Conservation (phyloP, 2,113 vertebrate species). For the Chascanopsetta lugubris region DNA sequence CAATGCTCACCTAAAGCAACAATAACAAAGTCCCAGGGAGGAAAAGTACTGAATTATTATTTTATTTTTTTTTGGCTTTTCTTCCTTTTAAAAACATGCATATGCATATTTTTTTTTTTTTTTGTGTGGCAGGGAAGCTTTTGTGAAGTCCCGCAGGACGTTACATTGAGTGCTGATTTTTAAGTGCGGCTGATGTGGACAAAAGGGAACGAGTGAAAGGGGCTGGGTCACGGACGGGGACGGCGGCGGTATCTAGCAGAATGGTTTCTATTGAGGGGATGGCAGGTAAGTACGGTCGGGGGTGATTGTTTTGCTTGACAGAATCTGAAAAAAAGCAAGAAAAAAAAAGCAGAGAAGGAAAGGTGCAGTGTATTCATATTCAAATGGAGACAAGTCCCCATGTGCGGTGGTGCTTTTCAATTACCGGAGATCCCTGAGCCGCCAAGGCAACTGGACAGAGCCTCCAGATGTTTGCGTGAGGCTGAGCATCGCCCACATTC, state of each 20-base stretch:
- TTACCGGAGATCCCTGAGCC: constrained; percentile 44
- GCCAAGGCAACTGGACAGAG: constrained; percentile 43
- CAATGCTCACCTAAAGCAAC: not conserved
- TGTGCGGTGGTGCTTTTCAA: constrained; percentile 56
- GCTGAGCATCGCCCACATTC: not conserved
- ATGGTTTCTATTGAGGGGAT: constrained; percentile 40
- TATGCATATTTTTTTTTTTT: no score
- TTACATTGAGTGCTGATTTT: not conserved
- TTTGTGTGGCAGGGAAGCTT: no score
- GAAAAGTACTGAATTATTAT: no score
- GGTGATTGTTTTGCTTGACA: constrained; percentile 53
- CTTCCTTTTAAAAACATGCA: no score
- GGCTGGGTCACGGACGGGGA: constrained; percentile 23
- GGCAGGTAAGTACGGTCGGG: constrained; percentile 15
- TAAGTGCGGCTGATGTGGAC: constrained; percentile 4
- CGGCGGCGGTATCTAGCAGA: constrained; percentile 20
- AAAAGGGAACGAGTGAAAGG: constrained; percentile 3
- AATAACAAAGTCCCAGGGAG: not conserved
- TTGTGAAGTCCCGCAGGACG: constrained; percentile 19
- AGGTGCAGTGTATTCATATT: constrained; percentile 66
- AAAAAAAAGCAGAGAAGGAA: constrained; percentile 46
- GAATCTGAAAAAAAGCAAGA: constrained; percentile 58
- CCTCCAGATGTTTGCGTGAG: constrained; percentile 26
- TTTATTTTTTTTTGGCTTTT: no score
- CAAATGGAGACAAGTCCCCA: constrained; percentile 50